Percentiles rank a stretch among this genome's conserved stretches.
These are phyloP conservation scores for Notiomystis cincta DNA, from an alignment of 2,113 vertebrate genomes.

Conservation along the genomic window DNA sequence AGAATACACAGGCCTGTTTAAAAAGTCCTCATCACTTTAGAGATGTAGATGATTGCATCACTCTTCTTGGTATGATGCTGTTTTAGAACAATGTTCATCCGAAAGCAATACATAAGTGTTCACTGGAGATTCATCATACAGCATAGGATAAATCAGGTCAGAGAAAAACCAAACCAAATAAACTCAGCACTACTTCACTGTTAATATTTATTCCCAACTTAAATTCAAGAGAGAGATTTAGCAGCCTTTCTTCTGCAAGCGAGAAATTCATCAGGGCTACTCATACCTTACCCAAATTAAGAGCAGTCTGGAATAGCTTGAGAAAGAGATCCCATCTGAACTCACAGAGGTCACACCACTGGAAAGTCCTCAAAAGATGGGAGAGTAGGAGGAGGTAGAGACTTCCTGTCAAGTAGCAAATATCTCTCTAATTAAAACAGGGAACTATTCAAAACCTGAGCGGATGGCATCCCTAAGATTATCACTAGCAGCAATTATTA, in stretches of 20 bases:
- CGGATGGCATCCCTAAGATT: neutral
- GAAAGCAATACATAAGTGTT: neutral
- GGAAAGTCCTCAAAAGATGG: neutral
- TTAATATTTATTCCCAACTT: neutral
- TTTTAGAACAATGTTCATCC: neutral
- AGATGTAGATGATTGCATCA: neutral
- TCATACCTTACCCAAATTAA: neutral
- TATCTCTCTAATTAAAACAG: neutral
- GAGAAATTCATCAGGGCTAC: neutral
- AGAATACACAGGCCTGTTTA: neutral
- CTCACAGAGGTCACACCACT: neutral
- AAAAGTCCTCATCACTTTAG: neutral
- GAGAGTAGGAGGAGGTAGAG: neutral
- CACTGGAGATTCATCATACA: neutral
- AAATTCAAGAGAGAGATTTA: neutral
- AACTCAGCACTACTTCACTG: neutral
- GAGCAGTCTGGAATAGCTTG: neutral
- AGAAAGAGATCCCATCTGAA: neutral
- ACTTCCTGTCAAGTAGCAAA: neutral
- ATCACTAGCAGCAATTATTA: conserved; percentile 6
- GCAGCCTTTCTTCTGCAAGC: neutral
- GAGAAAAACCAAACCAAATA: neutral
- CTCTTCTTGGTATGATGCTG: neutral
- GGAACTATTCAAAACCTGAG: neutral
- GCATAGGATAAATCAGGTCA: neutral